Percentiles rank a stretch among this genome's conserved stretches.
phyloP scores from a whole-genome alignment of 2,888 invertebrate genomes.

The Pasiphila rectangulata region DNA sequence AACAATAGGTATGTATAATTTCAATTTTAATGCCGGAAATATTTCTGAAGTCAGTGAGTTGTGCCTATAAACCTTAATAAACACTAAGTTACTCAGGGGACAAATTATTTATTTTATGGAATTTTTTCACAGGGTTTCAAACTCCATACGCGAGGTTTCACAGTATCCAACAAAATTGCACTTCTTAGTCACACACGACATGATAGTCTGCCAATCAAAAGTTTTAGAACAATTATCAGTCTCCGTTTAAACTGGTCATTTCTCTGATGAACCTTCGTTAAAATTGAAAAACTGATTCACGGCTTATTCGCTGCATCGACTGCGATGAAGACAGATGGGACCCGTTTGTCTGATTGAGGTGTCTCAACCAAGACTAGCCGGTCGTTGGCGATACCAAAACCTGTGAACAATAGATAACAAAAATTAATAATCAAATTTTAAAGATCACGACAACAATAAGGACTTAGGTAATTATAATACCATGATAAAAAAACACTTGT shows the following conservation, averaged over 20 bases:
- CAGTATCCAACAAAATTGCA: slow-evolving; percentile 41
- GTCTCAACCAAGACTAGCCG: slow-evolving; percentile 6
- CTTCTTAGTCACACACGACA: slow-evolving; percentile 54
- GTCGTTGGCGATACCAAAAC: slow-evolving; percentile 20
- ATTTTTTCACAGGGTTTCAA: slow-evolving; percentile 30
- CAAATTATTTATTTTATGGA: slow-evolving; percentile 25
- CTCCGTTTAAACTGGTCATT: slow-evolving; percentile 49
- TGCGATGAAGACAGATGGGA: slow-evolving; percentile 6
- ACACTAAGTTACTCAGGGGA: slow-evolving; percentile 32
- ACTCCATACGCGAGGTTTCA: slow-evolving; percentile 51
- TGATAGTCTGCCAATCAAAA: slow-evolving; percentile 46
- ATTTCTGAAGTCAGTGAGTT: slow-evolving; percentile 44
- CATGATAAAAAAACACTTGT: too few species aligned
- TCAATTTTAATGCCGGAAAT: slow-evolving; percentile 30
- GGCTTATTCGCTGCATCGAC: slow-evolving; percentile 10
- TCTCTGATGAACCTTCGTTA: slow-evolving; percentile 49
- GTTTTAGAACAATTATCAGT: slow-evolving; percentile 52
- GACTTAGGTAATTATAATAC: too few species aligned
- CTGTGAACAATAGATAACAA: slow-evolving; percentile 28
- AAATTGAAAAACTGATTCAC: slow-evolving; percentile 18
- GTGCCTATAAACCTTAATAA: slow-evolving; percentile 38
- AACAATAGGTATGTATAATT: slow-evolving; percentile 3
- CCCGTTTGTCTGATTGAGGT: slow-evolving; percentile 1
- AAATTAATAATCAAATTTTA: background rate
- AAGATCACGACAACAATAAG: too few species aligned